Evolutionary conservation across 2,113 vertebrate species (phyloP).

Genomic region (Gymnarchus niloticus): DNA sequence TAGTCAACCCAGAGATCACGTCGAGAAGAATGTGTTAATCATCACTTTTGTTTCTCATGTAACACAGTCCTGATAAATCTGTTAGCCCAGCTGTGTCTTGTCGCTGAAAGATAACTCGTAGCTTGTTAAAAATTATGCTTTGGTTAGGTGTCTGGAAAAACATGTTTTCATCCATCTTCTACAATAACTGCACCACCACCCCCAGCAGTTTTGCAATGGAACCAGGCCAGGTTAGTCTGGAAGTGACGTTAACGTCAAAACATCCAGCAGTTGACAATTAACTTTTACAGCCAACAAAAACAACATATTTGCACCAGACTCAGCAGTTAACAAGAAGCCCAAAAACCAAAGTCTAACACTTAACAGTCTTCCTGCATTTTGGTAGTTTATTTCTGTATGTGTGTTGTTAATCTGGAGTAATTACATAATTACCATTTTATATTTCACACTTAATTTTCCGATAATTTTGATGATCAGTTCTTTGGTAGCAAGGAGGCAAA

Average conservation of each 20-base stretch:
- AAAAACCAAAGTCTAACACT: background rate
- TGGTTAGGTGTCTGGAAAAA: background rate
- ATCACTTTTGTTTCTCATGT: background rate
- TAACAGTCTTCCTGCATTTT: background rate
- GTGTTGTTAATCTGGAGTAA: background rate
- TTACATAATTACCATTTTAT: background rate
- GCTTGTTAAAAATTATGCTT: background rate
- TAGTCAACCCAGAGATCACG: background rate
- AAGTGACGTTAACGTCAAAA: background rate
- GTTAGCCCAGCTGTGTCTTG: background rate
- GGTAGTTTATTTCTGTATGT: background rate
- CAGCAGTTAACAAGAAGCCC: background rate
- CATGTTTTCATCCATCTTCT: background rate
- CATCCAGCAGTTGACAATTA: background rate
- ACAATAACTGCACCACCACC: background rate
- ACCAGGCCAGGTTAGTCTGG: background rate
- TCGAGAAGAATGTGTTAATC: background rate
- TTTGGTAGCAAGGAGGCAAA: background rate
- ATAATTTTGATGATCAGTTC: background rate
- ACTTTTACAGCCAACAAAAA: background rate
- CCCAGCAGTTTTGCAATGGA: background rate
- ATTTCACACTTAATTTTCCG: background rate
- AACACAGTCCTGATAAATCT: too few relatives aligned
- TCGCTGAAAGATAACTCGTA: background rate
- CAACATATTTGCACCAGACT: background rate